Evolutionary conservation across 2,113 vertebrate species (phyloP).

Genomic region (Myotis yumanensis): DNA sequence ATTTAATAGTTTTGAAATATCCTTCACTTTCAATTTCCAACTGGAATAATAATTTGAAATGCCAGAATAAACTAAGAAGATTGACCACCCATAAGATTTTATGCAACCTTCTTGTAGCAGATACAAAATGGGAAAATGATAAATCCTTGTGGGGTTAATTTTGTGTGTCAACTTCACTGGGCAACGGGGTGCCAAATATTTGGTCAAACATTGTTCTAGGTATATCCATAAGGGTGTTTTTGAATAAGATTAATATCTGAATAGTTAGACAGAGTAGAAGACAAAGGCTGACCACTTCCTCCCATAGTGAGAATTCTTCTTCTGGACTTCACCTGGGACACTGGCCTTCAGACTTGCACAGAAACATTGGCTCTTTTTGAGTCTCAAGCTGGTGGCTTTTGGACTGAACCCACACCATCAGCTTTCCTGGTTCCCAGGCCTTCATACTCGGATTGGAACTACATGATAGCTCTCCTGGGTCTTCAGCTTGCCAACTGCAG

Average conservation of each 20-base stretch:
- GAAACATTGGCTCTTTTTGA: background rate
- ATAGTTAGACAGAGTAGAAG: background rate
- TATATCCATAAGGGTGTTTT: background rate
- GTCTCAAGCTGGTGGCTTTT: background rate
- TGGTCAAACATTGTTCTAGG: background rate
- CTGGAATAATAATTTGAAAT: background rate
- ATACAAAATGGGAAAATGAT: background rate
- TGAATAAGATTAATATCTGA: background rate
- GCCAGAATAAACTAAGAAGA: constrained; percentile 31
- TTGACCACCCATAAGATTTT: background rate
- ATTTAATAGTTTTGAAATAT: constrained; percentile 46
- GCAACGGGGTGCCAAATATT: background rate
- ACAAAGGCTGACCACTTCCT: background rate
- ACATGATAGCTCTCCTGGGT: background rate
- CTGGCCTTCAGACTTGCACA: background rate
- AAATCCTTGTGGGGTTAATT: background rate
- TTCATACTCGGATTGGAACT: background rate
- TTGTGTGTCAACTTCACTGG: background rate
- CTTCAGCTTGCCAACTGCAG: background rate
- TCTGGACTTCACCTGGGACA: background rate
- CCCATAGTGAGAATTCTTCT: too few species aligned
- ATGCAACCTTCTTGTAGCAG: background rate
- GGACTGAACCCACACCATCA: background rate
- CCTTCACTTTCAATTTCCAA: background rate
- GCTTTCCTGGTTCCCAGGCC: background rate